These are phyloP conservation scores for Lithophane socia DNA, from an alignment of 2,888 invertebrate species.

Conservation along the genomic window DNA sequence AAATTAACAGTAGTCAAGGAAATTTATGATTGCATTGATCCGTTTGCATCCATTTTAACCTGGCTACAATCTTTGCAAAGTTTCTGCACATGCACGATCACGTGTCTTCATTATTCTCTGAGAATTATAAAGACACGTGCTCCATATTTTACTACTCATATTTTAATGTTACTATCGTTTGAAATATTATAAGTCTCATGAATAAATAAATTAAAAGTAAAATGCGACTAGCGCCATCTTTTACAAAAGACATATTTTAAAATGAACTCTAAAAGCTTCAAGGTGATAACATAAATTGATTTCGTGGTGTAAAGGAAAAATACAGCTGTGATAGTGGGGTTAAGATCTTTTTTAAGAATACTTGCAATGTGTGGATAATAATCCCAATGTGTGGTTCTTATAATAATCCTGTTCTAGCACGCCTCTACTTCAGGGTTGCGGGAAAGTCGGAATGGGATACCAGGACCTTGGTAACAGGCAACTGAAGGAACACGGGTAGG, in stretches of 20 bases:
- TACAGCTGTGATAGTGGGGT: slow-evolving; percentile 19
- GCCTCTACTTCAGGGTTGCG: no score
- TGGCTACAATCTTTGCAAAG: no score
- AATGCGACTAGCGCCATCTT: slow-evolving; percentile 16
- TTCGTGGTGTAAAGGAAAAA: slow-evolving; percentile 29
- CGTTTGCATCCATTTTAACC: no score
- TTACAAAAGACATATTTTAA: slow-evolving; percentile 34
- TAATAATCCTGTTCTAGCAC: background rate
- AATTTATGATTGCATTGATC: no score
- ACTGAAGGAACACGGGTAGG: no score
- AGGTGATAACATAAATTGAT: slow-evolving; percentile 47
- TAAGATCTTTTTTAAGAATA: slow-evolving; percentile 24
- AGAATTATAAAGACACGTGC: no score
- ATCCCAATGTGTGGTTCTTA: background rate
- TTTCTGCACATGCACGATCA: no score
- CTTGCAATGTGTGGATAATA: slow-evolving; percentile 14
- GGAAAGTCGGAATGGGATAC: no score
- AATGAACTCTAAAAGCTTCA: slow-evolving; percentile 43
- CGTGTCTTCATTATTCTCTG: no score
- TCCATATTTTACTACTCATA: no score
- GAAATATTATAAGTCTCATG: background rate
- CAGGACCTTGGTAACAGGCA: no score
- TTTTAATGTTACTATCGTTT: background rate
- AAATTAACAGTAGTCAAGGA: no score
- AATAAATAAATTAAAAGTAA: slow-evolving; percentile 24